Evolutionary conservation across 2,888 invertebrate species (phyloP).

Genomic region (Strigamia maritima): DNA sequence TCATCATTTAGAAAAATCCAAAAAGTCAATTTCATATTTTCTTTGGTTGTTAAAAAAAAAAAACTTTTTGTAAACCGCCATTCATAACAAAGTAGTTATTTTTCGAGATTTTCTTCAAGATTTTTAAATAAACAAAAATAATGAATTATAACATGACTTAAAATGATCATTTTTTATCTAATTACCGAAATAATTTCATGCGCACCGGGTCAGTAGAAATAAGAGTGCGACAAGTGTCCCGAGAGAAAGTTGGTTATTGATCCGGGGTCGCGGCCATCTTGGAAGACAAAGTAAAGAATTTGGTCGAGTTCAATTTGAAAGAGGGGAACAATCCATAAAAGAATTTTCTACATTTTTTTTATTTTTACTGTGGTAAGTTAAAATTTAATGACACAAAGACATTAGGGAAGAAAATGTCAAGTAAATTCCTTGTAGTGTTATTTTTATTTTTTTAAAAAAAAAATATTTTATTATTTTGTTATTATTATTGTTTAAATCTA

Average conservation of each 20-base stretch:
- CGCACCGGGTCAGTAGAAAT: neutral
- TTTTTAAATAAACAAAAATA: neutral
- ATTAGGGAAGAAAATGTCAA: too few species aligned
- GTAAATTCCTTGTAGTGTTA: too few species aligned
- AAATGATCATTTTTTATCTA: too few species aligned
- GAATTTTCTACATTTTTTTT: too few species aligned
- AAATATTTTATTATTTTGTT: too few species aligned
- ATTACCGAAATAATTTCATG: too few species aligned
- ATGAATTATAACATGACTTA: neutral
- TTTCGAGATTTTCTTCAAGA: neutral
- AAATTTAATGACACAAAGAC: too few species aligned
- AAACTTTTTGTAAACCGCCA: neutral
- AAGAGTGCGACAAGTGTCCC: neutral
- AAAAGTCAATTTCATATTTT: neutral
- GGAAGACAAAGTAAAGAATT: conserved; percentile 26
- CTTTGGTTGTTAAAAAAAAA: neutral
- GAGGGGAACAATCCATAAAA: neutral
- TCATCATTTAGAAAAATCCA: neutral
- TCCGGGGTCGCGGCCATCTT: neutral
- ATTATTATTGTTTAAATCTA: too few species aligned
- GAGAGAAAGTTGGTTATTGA: neutral
- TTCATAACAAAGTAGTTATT: neutral
- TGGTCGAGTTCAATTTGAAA: neutral
- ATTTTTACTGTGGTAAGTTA: too few species aligned
- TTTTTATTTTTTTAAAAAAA: too few species aligned